Evolutionary conservation across 1,140 invertebrate species (phyloP).

Genomic region (Leguminivora glycinivorella): DNA sequence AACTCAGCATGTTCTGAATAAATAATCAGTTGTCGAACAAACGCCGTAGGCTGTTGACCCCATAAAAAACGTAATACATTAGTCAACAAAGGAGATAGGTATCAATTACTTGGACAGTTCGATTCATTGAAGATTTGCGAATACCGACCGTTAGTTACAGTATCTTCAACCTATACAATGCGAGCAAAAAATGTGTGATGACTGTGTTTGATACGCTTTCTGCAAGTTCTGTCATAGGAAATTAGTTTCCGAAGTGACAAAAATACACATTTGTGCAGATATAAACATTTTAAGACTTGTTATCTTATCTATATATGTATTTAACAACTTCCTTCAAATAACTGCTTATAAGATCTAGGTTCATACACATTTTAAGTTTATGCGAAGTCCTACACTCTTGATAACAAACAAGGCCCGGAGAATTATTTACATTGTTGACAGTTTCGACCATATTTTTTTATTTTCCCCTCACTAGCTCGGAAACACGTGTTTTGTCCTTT

Average conservation of each 20-base stretch:
- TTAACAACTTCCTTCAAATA: too few relatives aligned
- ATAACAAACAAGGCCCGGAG: too few relatives aligned
- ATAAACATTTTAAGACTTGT: too few relatives aligned
- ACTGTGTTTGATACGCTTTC: background rate
- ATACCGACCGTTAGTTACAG: constrained; percentile 40
- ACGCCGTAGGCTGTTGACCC: constrained; percentile 60
- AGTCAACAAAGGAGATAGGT: constrained; percentile 56
- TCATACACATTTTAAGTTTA: too few relatives aligned
- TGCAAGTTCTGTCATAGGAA: background rate
- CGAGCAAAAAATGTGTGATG: constrained; percentile 36
- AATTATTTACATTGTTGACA: too few relatives aligned
- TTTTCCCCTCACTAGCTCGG: too few relatives aligned
- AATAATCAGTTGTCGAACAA: constrained; percentile 54
- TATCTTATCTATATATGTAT: too few relatives aligned
- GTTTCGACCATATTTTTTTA: too few relatives aligned
- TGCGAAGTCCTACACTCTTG: too few relatives aligned
- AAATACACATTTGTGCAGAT: too few relatives aligned
- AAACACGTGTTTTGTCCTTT: too few relatives aligned
- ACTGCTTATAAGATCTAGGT: too few relatives aligned
- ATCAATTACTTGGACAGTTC: constrained; percentile 53
- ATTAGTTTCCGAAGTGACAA: background rate
- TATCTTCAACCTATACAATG: background rate
- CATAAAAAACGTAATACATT: constrained; percentile 51
- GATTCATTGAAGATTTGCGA: constrained; percentile 38
- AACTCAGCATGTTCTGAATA: constrained; percentile 50